Evolutionary conservation across 1,140 invertebrate species (phyloP).

Genomic region (Tribolium castaneum): DNA sequence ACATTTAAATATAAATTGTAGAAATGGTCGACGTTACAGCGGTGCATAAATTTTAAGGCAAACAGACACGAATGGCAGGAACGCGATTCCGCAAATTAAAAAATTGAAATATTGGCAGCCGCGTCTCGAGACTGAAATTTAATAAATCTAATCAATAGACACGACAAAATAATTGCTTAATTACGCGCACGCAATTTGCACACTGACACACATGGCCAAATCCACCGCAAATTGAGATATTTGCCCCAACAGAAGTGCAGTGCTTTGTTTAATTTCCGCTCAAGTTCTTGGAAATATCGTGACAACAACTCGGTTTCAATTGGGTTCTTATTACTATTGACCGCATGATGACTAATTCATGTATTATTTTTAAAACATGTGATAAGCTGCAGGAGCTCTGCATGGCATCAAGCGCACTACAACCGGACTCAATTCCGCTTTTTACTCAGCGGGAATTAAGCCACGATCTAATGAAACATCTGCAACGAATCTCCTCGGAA

Average conservation of each 20-base stretch:
- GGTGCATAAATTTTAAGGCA: constrained; percentile 26
- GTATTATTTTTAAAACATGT: neutral
- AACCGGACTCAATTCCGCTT: neutral
- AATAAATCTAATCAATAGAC: neutral
- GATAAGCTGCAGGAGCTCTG: neutral
- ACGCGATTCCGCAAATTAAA: constrained; percentile 26
- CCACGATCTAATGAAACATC: neutral
- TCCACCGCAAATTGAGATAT: neutral
- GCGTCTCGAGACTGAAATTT: neutral
- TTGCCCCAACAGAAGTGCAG: neutral
- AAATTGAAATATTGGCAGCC: constrained; percentile 15
- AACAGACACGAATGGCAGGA: constrained; percentile 19
- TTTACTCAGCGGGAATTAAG: neutral
- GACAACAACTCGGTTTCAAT: neutral
- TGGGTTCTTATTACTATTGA: neutral
- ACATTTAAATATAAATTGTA: constrained; percentile 42
- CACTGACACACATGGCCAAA: neutral
- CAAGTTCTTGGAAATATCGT: constrained; percentile 15
- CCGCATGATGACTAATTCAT: neutral
- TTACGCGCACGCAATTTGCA: constrained; percentile 1
- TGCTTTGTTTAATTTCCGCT: constrained; percentile 21
- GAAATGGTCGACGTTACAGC: constrained; percentile 25
- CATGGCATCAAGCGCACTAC: neutral
- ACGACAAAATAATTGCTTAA: constrained; percentile 21
- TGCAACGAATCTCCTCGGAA: neutral